Percentiles rank a stretch among this genome's conserved stretches.
These are phyloP conservation scores for Adrianichthys oophorus DNA, from an alignment of 2,797 vertebrate species.

Conservation along the genomic window DNA sequence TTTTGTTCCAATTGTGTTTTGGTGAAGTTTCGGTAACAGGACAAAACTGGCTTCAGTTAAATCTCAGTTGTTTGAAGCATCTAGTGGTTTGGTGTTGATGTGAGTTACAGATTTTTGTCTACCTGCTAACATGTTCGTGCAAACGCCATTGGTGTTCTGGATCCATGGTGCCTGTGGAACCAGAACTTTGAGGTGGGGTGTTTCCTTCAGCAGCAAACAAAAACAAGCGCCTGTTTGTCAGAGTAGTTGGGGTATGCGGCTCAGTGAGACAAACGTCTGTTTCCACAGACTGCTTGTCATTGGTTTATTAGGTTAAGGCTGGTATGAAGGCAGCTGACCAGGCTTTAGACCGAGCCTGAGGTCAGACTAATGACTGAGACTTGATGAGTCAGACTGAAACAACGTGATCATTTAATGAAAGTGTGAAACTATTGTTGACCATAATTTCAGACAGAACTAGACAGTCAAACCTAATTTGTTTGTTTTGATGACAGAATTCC, in stretches of 20 bases:
- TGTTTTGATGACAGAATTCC: no score
- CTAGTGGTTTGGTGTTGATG: no score
- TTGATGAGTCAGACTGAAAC: neutral
- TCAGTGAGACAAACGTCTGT: neutral
- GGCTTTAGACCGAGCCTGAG: slow-evolving; percentile 7
- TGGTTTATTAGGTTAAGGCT: slow-evolving; percentile 39
- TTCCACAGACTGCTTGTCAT: neutral
- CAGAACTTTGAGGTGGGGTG: neutral
- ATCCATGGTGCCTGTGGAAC: neutral
- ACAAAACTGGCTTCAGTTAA: no score
- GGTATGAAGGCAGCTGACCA: slow-evolving; percentile 33
- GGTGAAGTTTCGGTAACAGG: no score
- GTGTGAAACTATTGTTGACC: neutral
- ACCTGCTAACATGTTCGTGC: neutral
- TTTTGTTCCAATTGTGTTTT: no score
- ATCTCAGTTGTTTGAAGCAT: no score
- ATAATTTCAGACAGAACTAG: neutral
- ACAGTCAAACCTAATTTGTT: neutral
- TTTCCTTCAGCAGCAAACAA: slow-evolving; percentile 5
- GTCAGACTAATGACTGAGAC: neutral
- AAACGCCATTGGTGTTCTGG: neutral
- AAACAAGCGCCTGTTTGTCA: neutral
- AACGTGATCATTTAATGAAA: neutral
- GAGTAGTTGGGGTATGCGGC: no score
- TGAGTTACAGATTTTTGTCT: no score